These are phyloP conservation scores for Sebastes itinus DNA, from an alignment of 2,797 vertebrate species.

Conservation along the genomic window DNA sequence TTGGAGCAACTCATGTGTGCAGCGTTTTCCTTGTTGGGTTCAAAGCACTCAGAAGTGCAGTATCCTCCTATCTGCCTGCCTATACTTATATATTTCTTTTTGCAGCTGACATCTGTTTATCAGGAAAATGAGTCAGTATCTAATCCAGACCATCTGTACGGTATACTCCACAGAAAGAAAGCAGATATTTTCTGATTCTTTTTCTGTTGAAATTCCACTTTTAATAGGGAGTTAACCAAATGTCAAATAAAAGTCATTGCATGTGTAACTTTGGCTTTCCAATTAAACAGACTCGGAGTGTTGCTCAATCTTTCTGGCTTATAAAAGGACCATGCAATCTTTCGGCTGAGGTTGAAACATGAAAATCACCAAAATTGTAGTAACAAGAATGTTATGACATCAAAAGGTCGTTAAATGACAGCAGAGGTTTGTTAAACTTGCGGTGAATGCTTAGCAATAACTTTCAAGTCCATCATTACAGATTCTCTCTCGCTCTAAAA, in stretches of 20 bases:
- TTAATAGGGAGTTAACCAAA: conserved; percentile 22
- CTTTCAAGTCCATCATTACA: conserved; percentile 1
- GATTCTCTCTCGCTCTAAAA: background rate
- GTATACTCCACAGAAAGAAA: background rate
- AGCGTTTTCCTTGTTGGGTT: background rate
- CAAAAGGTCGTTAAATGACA: conserved; percentile 24
- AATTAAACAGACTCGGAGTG: conserved; percentile 26
- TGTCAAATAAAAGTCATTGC: conserved; percentile 57
- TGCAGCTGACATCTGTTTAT: conserved; percentile 20
- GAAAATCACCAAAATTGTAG: conserved; percentile 43
- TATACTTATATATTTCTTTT: background rate
- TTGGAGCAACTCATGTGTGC: conserved; percentile 8
- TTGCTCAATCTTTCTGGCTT: conserved; percentile 7
- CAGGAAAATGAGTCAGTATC: conserved; percentile 17
- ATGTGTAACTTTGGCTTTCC: conserved; percentile 7
- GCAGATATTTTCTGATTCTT: background rate
- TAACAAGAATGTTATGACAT: conserved; percentile 36
- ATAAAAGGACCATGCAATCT: conserved; percentile 6
- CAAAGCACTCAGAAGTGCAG: conserved; percentile 8
- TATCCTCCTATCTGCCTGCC: background rate
- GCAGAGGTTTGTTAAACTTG: background rate
- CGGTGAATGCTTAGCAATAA: background rate
- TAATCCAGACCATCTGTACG: conserved; percentile 29
- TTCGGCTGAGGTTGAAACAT: conserved; percentile 20
- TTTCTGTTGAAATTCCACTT: conserved; percentile 10